These are phyloP conservation scores for Thalassophryne amazonica DNA, from an alignment of 2,797 vertebrate species.

Conservation along the genomic window DNA sequence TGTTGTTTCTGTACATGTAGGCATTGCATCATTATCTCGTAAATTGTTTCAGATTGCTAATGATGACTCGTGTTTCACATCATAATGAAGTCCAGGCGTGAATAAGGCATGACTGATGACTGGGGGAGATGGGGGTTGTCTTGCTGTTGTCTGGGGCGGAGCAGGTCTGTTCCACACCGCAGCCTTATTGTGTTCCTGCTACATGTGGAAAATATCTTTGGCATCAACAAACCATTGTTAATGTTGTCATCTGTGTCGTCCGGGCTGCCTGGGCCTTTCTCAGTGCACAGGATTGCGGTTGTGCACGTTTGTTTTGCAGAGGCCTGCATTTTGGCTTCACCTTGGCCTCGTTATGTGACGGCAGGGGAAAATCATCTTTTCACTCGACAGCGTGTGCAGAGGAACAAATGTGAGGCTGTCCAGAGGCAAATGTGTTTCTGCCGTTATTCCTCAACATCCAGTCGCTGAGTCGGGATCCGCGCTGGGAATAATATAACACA, in stretches of 20 bases:
- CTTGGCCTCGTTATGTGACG: constrained; percentile 1
- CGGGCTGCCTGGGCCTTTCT: constrained; percentile 6
- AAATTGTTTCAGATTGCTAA: constrained; percentile 53
- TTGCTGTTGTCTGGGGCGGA: constrained; percentile 46
- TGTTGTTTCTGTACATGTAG: constrained; percentile 22
- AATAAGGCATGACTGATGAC: constrained; percentile 25
- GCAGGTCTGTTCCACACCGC: constrained; percentile 36
- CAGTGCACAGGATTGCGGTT: neutral
- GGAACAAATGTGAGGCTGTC: constrained; percentile 10
- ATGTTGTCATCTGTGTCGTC: constrained; percentile 1
- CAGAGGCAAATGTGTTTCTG: neutral
- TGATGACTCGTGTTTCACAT: constrained; percentile 53
- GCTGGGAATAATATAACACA: no score
- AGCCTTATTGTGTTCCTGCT: constrained; percentile 35
- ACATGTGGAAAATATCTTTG: constrained; percentile 41
- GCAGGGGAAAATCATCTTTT: neutral
- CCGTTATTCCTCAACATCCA: neutral
- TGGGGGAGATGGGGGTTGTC: constrained; percentile 11
- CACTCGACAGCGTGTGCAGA: neutral
- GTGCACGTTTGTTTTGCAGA: constrained; percentile 11
- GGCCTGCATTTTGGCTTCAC: constrained; percentile 29
- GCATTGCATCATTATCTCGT: constrained; percentile 40
- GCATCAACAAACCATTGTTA: constrained; percentile 46
- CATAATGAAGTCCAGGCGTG: constrained; percentile 65
- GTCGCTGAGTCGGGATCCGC: constrained; percentile 11